Evolutionary conservation across 1,140 invertebrate species (phyloP), one percentile per base, ranked within the genome.

Genomic region (Drosophila truncata): DNA sequence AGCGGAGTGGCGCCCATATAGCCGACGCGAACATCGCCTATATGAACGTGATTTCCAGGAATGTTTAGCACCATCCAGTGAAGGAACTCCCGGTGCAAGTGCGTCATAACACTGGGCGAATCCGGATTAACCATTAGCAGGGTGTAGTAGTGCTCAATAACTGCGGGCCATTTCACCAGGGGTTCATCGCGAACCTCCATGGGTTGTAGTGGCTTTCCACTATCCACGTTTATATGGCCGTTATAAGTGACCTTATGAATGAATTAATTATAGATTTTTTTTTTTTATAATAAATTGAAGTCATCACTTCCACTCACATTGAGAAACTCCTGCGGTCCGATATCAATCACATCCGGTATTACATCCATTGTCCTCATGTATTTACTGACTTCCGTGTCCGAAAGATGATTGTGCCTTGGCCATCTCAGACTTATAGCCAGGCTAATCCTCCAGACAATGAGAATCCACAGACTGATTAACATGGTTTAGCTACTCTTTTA

Each of bases 31-130:
- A 94, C 94, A 72, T 97, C 96, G n/a, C 98, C 98, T 57, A 95
- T 93, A 0, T 81, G 71, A 1, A 99, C 90, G 33, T 97, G 93
- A 70, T 93, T 93, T 23, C 96, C 97, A 5, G 97, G 97, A 88
- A 99, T 98, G 90, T 99, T 99, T 1, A 95, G 96, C 1, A 99
- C 96, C 11, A 99, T 92, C 98, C 98, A 99, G 92, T 99, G 98
- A 83, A 97, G 96, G 95, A 96, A 98, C 93, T 98, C 97, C 20
- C 97, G 94, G 80, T 95, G 96, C 39, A 94, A 96, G 0, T 96
- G 97, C 58, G 96, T 94, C 3, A 94, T 92, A 3, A 97, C 94
- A 77, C 95, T 97, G n/a, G 98, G 98, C 20, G 71, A 78, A 80
- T 93, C 92, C 7, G 92, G 86, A 72, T 93, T 92, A 95, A 91